Conservation (phyloP, 2,888 invertebrate species). For the Acrobasis consociella region DNA sequence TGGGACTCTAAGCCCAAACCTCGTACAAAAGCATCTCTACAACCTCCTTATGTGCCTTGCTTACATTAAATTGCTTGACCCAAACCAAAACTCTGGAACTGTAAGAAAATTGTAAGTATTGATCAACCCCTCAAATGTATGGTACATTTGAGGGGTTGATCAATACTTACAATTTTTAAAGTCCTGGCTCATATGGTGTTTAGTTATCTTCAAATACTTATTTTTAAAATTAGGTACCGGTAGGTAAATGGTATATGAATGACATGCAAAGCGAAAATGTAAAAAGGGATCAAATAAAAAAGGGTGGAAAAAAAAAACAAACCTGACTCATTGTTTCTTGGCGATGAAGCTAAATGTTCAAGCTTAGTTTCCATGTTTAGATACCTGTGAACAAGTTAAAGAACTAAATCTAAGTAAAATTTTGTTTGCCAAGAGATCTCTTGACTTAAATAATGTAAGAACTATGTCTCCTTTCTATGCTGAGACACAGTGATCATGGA, state of each 20-base stretch:
- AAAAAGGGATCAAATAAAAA: neutral
- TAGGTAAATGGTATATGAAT: neutral
- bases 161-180: too few species aligned
- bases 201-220: neutral
- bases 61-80: too few species aligned
- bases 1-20: too few species aligned
- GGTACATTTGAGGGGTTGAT: too few species aligned
- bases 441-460: neutral
- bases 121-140: too few species aligned
- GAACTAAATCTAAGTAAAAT: slow-evolving; percentile 23
- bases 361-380: slow-evolving; percentile 71
- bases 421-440: slow-evolving; percentile 2
- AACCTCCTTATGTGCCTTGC: too few species aligned
- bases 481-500: neutral
- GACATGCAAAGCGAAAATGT: slow-evolving; percentile 16
- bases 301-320: slow-evolving; percentile 44
- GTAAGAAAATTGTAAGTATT: too few species aligned
- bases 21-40: too few species aligned
- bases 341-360: slow-evolving; percentile 67
- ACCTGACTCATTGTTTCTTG: slow-evolving; percentile 75
- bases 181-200: too few species aligned
- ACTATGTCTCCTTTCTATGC: neutral
- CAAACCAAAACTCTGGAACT: too few species aligned
- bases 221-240: neutral
- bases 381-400: slow-evolving; percentile 74